Conservation (phyloP, 2,888 invertebrate genomes). For the Barypeithes pellucidus region DNA sequence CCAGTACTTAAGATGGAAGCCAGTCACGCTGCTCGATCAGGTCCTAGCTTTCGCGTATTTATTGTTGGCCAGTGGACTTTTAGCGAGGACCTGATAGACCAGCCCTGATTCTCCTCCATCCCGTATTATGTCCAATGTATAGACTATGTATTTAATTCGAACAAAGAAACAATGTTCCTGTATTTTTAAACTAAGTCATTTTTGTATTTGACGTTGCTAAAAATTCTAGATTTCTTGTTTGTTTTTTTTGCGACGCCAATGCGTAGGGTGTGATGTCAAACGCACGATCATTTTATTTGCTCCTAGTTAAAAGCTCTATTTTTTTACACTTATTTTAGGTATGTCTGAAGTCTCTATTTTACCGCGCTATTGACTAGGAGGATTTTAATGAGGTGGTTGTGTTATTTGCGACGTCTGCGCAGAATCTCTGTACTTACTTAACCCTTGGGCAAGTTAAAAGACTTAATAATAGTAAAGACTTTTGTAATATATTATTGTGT, state of each 20-base stretch:
- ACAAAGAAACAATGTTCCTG: slow-evolving; percentile 71
- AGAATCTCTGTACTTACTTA: slow-evolving; percentile 67
- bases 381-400: slow-evolving; percentile 22
- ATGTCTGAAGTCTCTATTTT: slow-evolving; percentile 35
- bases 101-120: slow-evolving; percentile 30
- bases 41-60: slow-evolving; percentile 52
- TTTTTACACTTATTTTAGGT: slow-evolving; percentile 37
- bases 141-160: slow-evolving; percentile 64
- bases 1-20: slow-evolving; percentile 35
- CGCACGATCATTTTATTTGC: slow-evolving; percentile 27
- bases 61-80: slow-evolving; percentile 54
- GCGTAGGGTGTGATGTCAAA: slow-evolving; percentile 43
- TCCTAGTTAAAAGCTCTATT: slow-evolving; percentile 31
- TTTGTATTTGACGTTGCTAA: slow-evolving; percentile 59
- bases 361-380: slow-evolving; percentile 37
- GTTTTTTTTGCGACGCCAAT: slow-evolving; percentile 58
- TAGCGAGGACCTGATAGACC: slow-evolving; percentile 41
- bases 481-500: slow-evolving; percentile 70
- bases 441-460: slow-evolving; percentile 68
- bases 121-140: slow-evolving; percentile 34
- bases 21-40: slow-evolving; percentile 38
- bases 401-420: slow-evolving; percentile 26
- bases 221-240: slow-evolving; percentile 45
- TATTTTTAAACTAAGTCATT: slow-evolving; percentile 71
- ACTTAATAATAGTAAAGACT: slow-evolving; percentile 69